These are phyloP conservation scores for Catharus fuscescens DNA, from an alignment of 2,113 vertebrate genomes.

Conservation along the genomic window DNA sequence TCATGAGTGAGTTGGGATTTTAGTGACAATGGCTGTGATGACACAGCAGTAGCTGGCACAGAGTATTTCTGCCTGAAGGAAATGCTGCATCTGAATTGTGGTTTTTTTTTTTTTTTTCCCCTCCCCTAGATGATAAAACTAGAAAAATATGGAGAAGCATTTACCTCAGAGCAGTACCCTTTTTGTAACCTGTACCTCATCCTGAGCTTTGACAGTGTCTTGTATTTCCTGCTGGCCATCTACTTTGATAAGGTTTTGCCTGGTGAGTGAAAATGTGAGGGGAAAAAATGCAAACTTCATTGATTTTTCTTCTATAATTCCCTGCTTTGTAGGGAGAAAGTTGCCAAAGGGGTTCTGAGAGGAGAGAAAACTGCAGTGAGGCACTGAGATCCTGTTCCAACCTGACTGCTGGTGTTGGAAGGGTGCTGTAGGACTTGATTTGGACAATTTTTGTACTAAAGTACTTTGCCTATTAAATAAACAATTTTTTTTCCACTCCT, in stretches of 20 bases:
- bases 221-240: constrained; percentile 84
- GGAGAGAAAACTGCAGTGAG: neutral
- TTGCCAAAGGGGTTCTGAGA: neutral
- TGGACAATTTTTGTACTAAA: too few species aligned
- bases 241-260: constrained; percentile 90
- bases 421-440: neutral
- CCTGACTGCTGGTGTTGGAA: neutral
- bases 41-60: accelerated
- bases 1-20: neutral
- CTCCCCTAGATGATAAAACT: constrained; percentile 78
- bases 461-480: too few species aligned
- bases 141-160: constrained; percentile 75
- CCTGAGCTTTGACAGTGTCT: constrained; percentile 80
- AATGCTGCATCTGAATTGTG: neutral
- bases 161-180: constrained; percentile 70
- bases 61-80: neutral
- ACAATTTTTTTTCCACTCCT: too few species aligned
- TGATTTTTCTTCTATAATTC: neutral
- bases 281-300: neutral
- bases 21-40: neutral
- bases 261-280: constrained; percentile 70
- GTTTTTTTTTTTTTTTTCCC: neutral
- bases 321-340: neutral
- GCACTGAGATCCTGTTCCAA: neutral
- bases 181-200: constrained; percentile 78